These are phyloP conservation scores for Pomacea canaliculata DNA, from an alignment of 2,888 invertebrate genomes.

Conservation along the genomic window DNA sequence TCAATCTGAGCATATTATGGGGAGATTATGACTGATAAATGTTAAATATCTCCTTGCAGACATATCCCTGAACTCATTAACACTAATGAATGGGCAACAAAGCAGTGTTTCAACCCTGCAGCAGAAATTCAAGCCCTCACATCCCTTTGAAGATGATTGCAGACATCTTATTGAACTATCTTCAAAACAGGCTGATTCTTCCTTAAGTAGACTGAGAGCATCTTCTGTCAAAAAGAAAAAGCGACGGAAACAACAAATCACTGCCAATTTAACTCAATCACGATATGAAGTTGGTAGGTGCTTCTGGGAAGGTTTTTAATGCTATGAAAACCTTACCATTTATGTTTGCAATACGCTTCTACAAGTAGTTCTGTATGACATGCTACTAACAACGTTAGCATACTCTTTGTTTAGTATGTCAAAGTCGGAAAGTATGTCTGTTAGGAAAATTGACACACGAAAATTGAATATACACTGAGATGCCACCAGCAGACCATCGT, in stretches of 20 bases:
- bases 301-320: background rate
- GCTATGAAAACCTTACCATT: no score
- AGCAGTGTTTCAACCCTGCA: constrained; percentile 31
- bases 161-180: constrained; percentile 26
- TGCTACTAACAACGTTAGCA: no score
- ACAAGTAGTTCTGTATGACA: no score
- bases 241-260: constrained; percentile 44
- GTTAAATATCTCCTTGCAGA: constrained; percentile 37
- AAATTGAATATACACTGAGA: no score
- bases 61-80: constrained; percentile 47
- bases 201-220: no score
- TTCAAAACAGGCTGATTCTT: background rate
- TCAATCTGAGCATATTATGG: no score
- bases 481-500: no score
- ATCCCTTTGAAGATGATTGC: background rate
- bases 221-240: constrained; percentile 19
- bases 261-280: constrained; percentile 66
- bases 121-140: constrained; percentile 11
- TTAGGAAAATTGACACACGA: no score
- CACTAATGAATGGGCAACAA: constrained; percentile 39
- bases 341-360: no score
- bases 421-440: no score
- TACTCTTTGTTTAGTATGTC: no score
- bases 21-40: no score
- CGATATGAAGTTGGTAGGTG: constrained; percentile 68